Evolutionary conservation across 2,797 vertebrate species (phyloP), one percentile per base, ranked within the genome.

Genomic region (Chaenodraco wilsoni): DNA sequence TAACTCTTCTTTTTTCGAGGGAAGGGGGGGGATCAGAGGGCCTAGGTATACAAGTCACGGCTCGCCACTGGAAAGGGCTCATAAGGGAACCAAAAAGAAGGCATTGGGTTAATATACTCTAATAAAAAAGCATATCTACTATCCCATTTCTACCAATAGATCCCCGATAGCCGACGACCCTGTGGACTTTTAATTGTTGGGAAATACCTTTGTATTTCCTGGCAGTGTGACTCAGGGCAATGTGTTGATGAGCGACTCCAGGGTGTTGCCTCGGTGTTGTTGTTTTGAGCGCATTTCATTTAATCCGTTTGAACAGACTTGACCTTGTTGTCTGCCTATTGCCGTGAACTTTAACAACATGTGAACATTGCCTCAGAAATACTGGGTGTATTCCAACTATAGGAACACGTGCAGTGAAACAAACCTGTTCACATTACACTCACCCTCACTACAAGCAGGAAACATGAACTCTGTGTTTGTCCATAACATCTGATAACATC

Each of bases 151-250:
- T 27, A 27, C 27, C 27, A 27, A 27, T 27, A 27, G 27, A 27
- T 27, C 27, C 27, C 27, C 27, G 27, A 27, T 27, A 27, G 27
- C 27, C 27, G 27, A 27, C 27, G 27, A 27, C 27, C 5, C 27
- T 37, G 33, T 37, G 8, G 33, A 37, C 33, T 6, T 43, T 17
- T 7, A 31, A 3, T 27, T 55, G 21, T 40, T 48, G 40, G 5
- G 33, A 64, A 17, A 6, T 57, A 21, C 12, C 21, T 21, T 21
- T 21, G 6, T 17, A 19, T 6, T 74, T 65, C 76, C 78, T 43
- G 74, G 50, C 19, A 64, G 51, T 5, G 59, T 85, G 87, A 88
- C 62, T 85, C 80, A 86, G 33, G 14, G 17, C 16, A 45, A 44
- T 52, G n/a, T 57, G 57, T 9, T 0, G 23, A 37, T 79, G 72